Percentiles rank a stretch among this genome's conserved stretches.
phyloP scores from a whole-genome alignment of 2,888 invertebrate genomes.

The Uloborus plumipes region DNA sequence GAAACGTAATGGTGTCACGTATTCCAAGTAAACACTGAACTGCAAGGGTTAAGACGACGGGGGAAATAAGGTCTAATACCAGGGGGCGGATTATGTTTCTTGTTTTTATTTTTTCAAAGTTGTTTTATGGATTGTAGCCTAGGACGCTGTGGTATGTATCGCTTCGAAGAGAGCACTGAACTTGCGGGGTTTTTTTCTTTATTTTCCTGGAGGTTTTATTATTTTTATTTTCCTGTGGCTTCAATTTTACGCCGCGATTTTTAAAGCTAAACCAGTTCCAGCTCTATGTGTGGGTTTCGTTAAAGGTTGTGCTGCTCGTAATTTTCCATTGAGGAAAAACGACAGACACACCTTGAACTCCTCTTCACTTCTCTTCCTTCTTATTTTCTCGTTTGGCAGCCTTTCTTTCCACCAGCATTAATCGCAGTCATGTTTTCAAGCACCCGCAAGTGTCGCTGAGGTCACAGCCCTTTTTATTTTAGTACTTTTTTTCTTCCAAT shows the following conservation, averaged over 20 bases:
- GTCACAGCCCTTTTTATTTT: no score
- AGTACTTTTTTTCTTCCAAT: no score
- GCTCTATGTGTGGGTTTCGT: slow-evolving; percentile 56
- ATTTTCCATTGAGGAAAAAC: slow-evolving; percentile 61
- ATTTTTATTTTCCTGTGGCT: slow-evolving; percentile 18
- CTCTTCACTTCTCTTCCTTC: slow-evolving; percentile 38
- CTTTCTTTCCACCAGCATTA: no score
- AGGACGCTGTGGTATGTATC: slow-evolving; percentile 50
- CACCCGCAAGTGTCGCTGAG: no score
- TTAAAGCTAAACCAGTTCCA: slow-evolving; percentile 53
- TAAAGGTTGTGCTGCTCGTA: slow-evolving; percentile 54
- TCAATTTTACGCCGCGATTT: slow-evolving; percentile 44
- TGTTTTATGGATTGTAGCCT: slow-evolving; percentile 38
- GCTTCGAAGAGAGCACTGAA: slow-evolving; percentile 51
- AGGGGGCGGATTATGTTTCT: slow-evolving; percentile 5
- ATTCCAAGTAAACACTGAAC: slow-evolving; percentile 42
- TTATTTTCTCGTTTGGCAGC: slow-evolving; percentile 1
- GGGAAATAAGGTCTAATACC: slow-evolving; percentile 27
- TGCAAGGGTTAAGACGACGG: slow-evolving; percentile 48
- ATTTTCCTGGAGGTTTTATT: slow-evolving; percentile 2
- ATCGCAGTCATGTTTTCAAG: no score
- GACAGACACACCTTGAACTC: slow-evolving; percentile 50
- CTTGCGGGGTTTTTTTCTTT: slow-evolving; percentile 38
- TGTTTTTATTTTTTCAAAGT: slow-evolving; percentile 1
- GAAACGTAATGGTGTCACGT: slow-evolving; percentile 61